Conservation (phyloP, 2,888 invertebrate species). For the Agrotis puta region DNA sequence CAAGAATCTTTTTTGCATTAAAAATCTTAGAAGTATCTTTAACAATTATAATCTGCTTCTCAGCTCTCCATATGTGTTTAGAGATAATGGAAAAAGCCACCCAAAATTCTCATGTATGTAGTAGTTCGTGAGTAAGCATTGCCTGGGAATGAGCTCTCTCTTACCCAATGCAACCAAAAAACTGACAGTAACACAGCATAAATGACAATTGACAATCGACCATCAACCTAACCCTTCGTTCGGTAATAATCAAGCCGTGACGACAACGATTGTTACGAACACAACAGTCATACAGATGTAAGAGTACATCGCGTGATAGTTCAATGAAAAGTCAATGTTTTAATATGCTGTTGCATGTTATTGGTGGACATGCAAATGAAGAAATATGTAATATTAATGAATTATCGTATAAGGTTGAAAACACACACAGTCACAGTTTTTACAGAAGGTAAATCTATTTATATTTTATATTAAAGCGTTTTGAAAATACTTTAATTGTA, state of each 20-base stretch:
- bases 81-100: too few relatives aligned
- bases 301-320: constrained; percentile 23
- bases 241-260: constrained; percentile 17
- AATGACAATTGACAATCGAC: constrained; percentile 16
- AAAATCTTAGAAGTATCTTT: too few relatives aligned
- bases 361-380: constrained; percentile 27
- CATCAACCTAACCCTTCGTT: constrained; percentile 17
- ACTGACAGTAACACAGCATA: constrained; percentile 1
- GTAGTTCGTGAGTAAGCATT: too few relatives aligned
- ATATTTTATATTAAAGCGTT: too few relatives aligned
- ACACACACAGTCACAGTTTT: too few relatives aligned
- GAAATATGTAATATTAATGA: constrained; percentile 16
- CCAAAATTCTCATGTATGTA: too few relatives aligned
- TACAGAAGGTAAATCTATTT: too few relatives aligned
- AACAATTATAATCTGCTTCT: too few relatives aligned
- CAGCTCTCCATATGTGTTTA: too few relatives aligned
- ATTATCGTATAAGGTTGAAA: not conserved
- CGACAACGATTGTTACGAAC: constrained; percentile 26
- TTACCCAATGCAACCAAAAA: not conserved
- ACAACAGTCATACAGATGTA: constrained; percentile 1
- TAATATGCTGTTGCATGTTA: constrained; percentile 34
- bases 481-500: too few relatives aligned
- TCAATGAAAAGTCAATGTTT: constrained; percentile 43
- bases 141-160: constrained; percentile 1
- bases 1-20: too few relatives aligned